A percentile compares a stretch with the other conserved stretches of the same genome.
phyloP scores from a whole-genome alignment of 2,888 invertebrate genomes.

The Rhogogaster chlorosoma region DNA sequence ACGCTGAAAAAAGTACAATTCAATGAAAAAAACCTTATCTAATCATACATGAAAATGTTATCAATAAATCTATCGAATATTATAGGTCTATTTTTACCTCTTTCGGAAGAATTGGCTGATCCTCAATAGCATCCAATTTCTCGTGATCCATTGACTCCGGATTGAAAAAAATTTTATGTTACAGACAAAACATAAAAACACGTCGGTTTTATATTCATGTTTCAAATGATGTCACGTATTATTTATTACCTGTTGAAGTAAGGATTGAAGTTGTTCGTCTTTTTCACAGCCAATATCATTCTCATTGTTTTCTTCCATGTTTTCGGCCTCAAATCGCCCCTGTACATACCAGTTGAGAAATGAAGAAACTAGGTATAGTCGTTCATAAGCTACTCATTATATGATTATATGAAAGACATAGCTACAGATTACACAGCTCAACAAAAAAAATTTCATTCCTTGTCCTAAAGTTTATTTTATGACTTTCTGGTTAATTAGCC shows the following conservation, averaged over 20 bases:
- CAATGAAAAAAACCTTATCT: background rate
- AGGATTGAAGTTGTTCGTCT: background rate
- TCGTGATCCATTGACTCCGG: constrained; percentile 1
- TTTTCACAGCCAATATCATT: constrained; percentile 4
- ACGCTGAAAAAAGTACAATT: no score
- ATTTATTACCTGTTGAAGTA: constrained; percentile 13
- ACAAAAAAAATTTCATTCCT: no score
- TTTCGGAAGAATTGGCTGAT: background rate
- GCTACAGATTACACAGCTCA: no score
- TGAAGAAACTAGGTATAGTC: constrained; percentile 1
- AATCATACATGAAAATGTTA: background rate
- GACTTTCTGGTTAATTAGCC: no score
- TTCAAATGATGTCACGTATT: background rate
- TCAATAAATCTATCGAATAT: background rate
- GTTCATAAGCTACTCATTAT: background rate
- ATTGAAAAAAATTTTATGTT: background rate
- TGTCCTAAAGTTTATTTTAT: no score
- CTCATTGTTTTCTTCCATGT: constrained; percentile 5
- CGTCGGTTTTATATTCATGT: constrained; percentile 1
- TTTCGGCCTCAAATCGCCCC: constrained; percentile 11
- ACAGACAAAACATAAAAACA: background rate
- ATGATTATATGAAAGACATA: no score
- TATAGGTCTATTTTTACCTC: background rate
- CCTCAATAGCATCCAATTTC: constrained; percentile 6
- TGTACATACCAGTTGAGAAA: constrained; percentile 5